A percentile compares a stretch with the other conserved stretches of the same genome.
phyloP scores from a whole-genome alignment of 1,140 invertebrate species.

The Brachystomella parvula region DNA sequence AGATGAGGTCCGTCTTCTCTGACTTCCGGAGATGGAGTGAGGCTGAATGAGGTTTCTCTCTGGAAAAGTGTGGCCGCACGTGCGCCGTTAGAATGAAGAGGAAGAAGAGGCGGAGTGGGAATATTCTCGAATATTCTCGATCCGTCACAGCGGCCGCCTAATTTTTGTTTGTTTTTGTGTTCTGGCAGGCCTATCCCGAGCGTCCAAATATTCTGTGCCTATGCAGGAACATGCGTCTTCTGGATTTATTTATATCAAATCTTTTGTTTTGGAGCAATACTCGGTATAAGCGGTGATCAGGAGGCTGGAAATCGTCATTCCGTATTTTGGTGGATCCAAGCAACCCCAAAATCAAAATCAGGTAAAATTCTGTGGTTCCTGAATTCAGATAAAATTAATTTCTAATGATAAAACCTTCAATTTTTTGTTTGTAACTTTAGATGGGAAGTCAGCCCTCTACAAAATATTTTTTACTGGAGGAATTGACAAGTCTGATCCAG shows the following conservation, averaged over 20 bases:
- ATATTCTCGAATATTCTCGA: too few species aligned
- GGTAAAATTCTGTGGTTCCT: neutral
- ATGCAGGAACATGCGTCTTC: slow-evolving; percentile 77
- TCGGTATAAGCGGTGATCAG: slow-evolving; percentile 81
- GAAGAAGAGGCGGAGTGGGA: too few species aligned
- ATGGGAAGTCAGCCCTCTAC: slow-evolving; percentile 58
- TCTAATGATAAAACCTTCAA: neutral
- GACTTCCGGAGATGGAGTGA: too few species aligned
- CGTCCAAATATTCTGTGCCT: slow-evolving; percentile 92
- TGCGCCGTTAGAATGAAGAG: too few species aligned
- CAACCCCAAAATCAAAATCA: slow-evolving; percentile 44
- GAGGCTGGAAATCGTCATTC: slow-evolving; percentile 76
- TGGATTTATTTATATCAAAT: slow-evolving; percentile 92
- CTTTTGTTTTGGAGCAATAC: slow-evolving; percentile 84
- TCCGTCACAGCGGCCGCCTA: too few species aligned
- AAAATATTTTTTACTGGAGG: slow-evolving; percentile 71
- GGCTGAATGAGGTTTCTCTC: too few species aligned
- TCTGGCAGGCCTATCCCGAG: slow-evolving; percentile 84
- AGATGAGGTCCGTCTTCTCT: too few species aligned
- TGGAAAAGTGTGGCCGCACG: too few species aligned
- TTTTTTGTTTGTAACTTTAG: slow-evolving; percentile 17
- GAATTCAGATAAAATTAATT: neutral
- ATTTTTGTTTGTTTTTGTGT: slow-evolving; percentile 91
- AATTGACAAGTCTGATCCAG: slow-evolving; percentile 68
- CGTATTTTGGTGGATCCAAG: slow-evolving; percentile 52